Percentiles rank a stretch among this genome's conserved stretches.
phyloP scores from a whole-genome alignment of 1,140 invertebrate species.

The Meloidogyne exigua region DNA sequence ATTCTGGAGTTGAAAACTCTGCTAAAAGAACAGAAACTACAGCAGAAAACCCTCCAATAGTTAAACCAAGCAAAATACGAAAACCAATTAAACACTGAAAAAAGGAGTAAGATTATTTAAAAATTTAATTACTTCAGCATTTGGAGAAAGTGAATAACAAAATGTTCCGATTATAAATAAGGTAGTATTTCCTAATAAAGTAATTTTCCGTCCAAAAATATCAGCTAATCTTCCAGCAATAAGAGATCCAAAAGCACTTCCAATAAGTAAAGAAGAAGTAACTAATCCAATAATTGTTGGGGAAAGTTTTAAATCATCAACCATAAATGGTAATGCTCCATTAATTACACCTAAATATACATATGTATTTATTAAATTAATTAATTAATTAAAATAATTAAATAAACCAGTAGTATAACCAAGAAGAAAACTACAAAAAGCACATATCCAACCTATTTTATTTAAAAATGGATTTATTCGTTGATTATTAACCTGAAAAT shows the following conservation, averaged over 20 bases:
- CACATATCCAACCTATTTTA: slow-evolving; percentile 24
- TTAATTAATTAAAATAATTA: too few species aligned
- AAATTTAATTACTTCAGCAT: not conserved
- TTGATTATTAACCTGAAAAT: not conserved
- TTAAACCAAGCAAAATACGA: slow-evolving; percentile 14
- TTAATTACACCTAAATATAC: slow-evolving; percentile 18
- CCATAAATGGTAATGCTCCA: slow-evolving; percentile 21
- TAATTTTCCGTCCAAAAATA: slow-evolving; percentile 16
- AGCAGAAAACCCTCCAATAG: not conserved
- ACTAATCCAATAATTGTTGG: slow-evolving; percentile 15
- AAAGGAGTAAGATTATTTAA: not conserved
- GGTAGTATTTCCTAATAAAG: slow-evolving; percentile 4
- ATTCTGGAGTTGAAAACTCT: slow-evolving; percentile 10
- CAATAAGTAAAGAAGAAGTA: slow-evolving; percentile 19
- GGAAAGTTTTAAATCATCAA: slow-evolving; percentile 11
- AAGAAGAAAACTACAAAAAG: slow-evolving; percentile 20
- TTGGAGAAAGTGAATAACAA: slow-evolving; percentile 19
- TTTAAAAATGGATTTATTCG: slow-evolving; percentile 10
- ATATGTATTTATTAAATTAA: too few species aligned
- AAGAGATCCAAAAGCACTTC: slow-evolving; percentile 15
- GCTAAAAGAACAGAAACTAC: slow-evolving; percentile 13
- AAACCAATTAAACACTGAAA: slow-evolving; percentile 7
- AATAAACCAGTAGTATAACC: slow-evolving; percentile 12
- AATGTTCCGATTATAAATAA: slow-evolving; percentile 19
- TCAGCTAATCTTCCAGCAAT: slow-evolving; percentile 19